Percentiles rank a stretch among this genome's conserved stretches.
Evolutionary conservation across 2,797 vertebrate species (phyloP).

Genomic region (Sciurus vulgaris): DNA sequence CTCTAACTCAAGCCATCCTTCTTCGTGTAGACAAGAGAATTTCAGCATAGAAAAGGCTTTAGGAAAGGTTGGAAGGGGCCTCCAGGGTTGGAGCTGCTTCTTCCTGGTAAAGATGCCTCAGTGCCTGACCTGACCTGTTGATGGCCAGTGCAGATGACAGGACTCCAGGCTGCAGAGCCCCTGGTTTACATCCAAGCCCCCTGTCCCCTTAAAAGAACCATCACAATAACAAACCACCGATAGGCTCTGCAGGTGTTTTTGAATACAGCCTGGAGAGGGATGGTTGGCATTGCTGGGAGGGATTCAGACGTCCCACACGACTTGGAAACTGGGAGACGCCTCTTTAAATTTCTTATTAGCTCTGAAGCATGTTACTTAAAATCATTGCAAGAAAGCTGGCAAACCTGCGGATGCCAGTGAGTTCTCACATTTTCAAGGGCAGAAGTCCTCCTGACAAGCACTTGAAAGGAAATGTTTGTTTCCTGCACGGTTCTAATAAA

Average conservation of each 20-base stretch:
- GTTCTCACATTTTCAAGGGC: neutral
- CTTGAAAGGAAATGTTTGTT: neutral
- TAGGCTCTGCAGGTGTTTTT: neutral
- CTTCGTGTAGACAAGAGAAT: neutral
- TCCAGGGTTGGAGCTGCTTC: neutral
- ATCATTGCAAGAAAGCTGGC: neutral
- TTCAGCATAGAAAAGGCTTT: neutral
- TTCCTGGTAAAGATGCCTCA: neutral
- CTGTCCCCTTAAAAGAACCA: neutral
- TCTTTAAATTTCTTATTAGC: neutral
- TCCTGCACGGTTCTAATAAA: neutral
- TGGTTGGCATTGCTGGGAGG: neutral
- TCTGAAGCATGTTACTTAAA: neutral
- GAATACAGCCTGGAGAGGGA: neutral
- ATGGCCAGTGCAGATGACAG: neutral
- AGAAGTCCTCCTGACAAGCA: neutral
- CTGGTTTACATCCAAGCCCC: neutral
- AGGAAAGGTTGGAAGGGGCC: neutral
- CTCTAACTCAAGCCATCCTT: neutral
- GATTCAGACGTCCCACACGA: neutral
- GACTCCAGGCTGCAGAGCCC: neutral
- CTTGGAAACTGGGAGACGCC: neutral
- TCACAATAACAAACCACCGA: rapidly evolving
- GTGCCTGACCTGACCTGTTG: neutral
- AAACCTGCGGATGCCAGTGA: neutral